These are phyloP conservation scores for Drosophila mayri DNA, from an alignment of 1,140 invertebrate genomes.

Conservation along the genomic window DNA sequence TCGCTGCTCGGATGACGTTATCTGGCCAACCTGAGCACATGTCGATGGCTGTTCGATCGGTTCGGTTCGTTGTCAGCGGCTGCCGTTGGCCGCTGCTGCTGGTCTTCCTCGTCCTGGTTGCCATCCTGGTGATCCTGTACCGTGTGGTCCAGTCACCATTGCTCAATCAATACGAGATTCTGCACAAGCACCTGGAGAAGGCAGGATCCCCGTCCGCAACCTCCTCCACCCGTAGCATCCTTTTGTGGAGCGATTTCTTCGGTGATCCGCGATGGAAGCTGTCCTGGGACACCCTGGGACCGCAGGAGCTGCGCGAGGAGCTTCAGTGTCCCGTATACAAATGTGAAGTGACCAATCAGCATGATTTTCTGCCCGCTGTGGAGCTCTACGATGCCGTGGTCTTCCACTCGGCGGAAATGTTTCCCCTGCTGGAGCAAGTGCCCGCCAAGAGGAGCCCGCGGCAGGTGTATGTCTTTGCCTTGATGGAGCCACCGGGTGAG, in stretches of 20 bases:
- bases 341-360: slow-evolving; percentile 70
- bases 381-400: slow-evolving; percentile 84
- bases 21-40: slow-evolving; percentile 37
- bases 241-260: slow-evolving; percentile 78
- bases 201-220: neutral
- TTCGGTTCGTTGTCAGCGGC: slow-evolving; percentile 30
- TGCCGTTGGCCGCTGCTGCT: slow-evolving; percentile 22
- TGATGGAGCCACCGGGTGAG: slow-evolving; percentile 80
- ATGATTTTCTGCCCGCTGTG: slow-evolving; percentile 59
- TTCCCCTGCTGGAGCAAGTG: slow-evolving; percentile 33
- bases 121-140: slow-evolving; percentile 32
- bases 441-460: slow-evolving; percentile 28
- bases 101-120: slow-evolving; percentile 22
- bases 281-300: slow-evolving; percentile 56
- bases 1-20: neutral
- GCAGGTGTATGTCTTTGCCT: slow-evolving; percentile 71
- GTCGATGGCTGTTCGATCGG: slow-evolving; percentile 51
- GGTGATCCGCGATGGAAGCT: slow-evolving; percentile 68
- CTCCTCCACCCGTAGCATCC: slow-evolving; percentile 46
- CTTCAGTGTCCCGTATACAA: slow-evolving; percentile 62
- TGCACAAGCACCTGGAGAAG: slow-evolving; percentile 42
- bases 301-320: slow-evolving; percentile 61
- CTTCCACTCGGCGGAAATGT: slow-evolving; percentile 79
- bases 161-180: slow-evolving; percentile 69
- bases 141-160: slow-evolving; percentile 50